Percentiles rank a stretch among this genome's conserved stretches.
Evolutionary conservation across 2,888 invertebrate species (phyloP).

Genomic region (Hirudinaria manillensis): DNA sequence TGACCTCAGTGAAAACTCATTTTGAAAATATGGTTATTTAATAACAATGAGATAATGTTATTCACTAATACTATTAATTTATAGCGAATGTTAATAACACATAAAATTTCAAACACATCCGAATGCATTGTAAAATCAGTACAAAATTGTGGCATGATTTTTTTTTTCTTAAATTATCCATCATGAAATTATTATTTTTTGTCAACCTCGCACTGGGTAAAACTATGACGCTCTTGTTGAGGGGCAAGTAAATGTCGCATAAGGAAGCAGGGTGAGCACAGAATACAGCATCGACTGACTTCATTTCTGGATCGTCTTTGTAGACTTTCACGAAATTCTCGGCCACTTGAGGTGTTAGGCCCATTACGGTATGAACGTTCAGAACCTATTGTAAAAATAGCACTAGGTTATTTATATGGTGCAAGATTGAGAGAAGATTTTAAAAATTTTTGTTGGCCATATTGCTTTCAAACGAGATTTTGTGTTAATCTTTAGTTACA

Average conservation of each 20-base stretch:
- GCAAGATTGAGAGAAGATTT: too few relatives aligned
- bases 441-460: background rate
- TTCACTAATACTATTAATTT: background rate
- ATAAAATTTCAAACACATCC: too few relatives aligned
- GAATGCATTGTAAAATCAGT: too few relatives aligned
- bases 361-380: background rate
- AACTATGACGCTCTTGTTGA: slow-evolving; percentile 35
- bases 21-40: too few relatives aligned
- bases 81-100: too few relatives aligned
- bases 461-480: too few relatives aligned
- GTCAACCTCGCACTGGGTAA: slow-evolving; percentile 26
- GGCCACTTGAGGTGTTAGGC: background rate
- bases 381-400: background rate
- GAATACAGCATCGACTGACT: slow-evolving; percentile 32
- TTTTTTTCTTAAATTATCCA: too few relatives aligned
- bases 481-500: too few relatives aligned
- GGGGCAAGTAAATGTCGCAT: slow-evolving; percentile 33
- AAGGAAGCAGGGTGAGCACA: slow-evolving; percentile 32
- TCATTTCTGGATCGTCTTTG: slow-evolving; percentile 28
- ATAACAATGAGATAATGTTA: background rate
- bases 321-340: slow-evolving; percentile 13
- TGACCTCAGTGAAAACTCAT: too few relatives aligned
- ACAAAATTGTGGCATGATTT: too few relatives aligned
- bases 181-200: too few relatives aligned
- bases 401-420: background rate